These are phyloP conservation scores for Charadrius vociferus DNA, from an alignment of 2,113 vertebrate genomes.

Conservation along the genomic window DNA sequence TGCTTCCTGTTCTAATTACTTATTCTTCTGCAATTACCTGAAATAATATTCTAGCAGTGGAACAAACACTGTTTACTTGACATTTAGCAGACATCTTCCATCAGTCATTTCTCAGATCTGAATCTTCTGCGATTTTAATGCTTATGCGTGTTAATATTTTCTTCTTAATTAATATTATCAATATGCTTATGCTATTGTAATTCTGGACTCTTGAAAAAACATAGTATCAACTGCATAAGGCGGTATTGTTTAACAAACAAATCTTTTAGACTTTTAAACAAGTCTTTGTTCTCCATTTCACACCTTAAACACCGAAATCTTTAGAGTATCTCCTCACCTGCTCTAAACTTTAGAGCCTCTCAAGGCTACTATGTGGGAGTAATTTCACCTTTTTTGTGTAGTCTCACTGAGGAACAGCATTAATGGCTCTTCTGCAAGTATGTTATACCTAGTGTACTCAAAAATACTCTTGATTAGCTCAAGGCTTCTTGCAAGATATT, in stretches of 20 bases:
- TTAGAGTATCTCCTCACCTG: neutral
- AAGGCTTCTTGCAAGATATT: neutral
- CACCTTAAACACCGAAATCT: neutral
- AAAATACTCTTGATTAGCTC: neutral
- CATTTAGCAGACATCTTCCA: conserved; percentile 24
- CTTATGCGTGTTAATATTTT: neutral
- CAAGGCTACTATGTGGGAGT: neutral
- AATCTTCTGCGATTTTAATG: conserved; percentile 5
- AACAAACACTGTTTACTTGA: conserved; percentile 19
- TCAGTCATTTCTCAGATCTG: conserved; percentile 48
- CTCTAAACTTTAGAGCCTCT: neutral
- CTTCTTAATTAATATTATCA: neutral
- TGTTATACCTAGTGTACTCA: neutral
- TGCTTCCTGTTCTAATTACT: conserved; percentile 27
- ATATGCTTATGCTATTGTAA: neutral
- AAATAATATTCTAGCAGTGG: conserved; percentile 19
- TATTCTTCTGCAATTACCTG: conserved; percentile 8
- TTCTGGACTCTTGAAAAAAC: conserved; percentile 10
- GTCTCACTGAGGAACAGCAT: neutral
- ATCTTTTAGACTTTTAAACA: neutral
- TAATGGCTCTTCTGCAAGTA: neutral
- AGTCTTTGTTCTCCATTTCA: neutral
- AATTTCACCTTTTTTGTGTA: neutral
- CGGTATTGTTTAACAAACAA: neutral
- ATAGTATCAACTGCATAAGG: neutral